Conservation (phyloP, 2,888 invertebrate genomes). For the Cinara cedri region DNA sequence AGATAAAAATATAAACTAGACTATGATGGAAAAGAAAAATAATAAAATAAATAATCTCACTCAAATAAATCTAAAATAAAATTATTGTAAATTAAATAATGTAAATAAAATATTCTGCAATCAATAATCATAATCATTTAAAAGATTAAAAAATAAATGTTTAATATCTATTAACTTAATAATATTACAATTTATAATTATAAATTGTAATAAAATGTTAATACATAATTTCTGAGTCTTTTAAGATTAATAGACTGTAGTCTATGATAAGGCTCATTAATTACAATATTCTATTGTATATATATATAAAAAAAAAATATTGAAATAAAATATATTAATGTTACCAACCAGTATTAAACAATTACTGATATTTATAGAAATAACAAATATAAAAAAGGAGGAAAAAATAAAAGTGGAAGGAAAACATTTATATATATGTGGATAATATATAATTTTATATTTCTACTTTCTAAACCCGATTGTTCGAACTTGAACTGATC, state of each 20-base stretch:
- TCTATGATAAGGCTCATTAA: not conserved
- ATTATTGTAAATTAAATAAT: constrained; percentile 33
- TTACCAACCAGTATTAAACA: constrained; percentile 22
- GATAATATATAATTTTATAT: constrained; percentile 6
- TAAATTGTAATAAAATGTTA: not conserved
- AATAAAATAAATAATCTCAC: constrained; percentile 55
- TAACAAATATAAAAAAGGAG: constrained; percentile 33
- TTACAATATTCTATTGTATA: constrained; percentile 17
- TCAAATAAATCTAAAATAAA: constrained; percentile 50
- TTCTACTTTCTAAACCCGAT: constrained; percentile 18
- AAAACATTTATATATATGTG: not conserved
- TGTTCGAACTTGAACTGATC: constrained; percentile 62
- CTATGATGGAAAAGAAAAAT: constrained; percentile 45
- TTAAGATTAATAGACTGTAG: constrained; percentile 7
- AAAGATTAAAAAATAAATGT: constrained; percentile 31
- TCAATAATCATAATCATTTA: not conserved
- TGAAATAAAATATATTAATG: constrained; percentile 29
- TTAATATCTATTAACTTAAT: not conserved
- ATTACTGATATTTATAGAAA: constrained; percentile 9
- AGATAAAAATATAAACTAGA: constrained; percentile 44
- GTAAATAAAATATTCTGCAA: constrained; percentile 15
- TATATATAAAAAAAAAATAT: constrained; percentile 21
- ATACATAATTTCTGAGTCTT: not conserved
- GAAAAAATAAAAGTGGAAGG: constrained; percentile 17
- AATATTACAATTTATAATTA: constrained; percentile 20